Evolutionary conservation across 2,888 invertebrate species (phyloP).

Genomic region (Diplazon laetatorius): DNA sequence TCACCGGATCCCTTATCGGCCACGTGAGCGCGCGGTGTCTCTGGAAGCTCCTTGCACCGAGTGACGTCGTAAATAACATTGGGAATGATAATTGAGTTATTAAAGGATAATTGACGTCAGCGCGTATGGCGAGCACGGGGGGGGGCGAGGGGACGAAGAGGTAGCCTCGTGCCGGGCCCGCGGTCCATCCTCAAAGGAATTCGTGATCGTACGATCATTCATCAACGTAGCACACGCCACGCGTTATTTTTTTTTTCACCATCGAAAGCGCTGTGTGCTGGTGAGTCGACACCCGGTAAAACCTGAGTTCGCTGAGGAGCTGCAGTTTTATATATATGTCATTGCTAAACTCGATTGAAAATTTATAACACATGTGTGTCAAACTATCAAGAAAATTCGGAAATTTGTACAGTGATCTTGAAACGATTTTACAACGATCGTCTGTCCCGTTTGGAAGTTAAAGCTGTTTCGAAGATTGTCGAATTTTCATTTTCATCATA

Average conservation of each 20-base stretch:
- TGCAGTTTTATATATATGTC: too few species aligned
- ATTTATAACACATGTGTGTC: too few species aligned
- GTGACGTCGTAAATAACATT: constrained; percentile 47
- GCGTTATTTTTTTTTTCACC: too few species aligned
- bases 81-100: constrained; percentile 61
- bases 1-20: not conserved
- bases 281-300: not conserved
- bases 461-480: too few species aligned
- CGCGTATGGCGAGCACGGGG: not conserved
- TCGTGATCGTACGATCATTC: constrained; percentile 52
- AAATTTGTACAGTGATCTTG: too few species aligned
- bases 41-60: not conserved
- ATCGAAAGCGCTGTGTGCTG: not conserved
- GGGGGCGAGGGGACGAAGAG: not conserved
- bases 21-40: constrained; percentile 2
- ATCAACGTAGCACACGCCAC: constrained; percentile 36
- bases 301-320: not conserved
- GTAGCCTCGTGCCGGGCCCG: constrained; percentile 13
- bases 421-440: too few species aligned
- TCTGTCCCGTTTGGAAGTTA: too few species aligned
- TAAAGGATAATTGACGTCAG: constrained; percentile 59
- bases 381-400: too few species aligned
- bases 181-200: constrained; percentile 55
- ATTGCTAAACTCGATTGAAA: constrained; percentile 48
- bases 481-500: too few species aligned